Conservation (phyloP, 1,140 invertebrate genomes). For the Spodoptera litura region DNA sequence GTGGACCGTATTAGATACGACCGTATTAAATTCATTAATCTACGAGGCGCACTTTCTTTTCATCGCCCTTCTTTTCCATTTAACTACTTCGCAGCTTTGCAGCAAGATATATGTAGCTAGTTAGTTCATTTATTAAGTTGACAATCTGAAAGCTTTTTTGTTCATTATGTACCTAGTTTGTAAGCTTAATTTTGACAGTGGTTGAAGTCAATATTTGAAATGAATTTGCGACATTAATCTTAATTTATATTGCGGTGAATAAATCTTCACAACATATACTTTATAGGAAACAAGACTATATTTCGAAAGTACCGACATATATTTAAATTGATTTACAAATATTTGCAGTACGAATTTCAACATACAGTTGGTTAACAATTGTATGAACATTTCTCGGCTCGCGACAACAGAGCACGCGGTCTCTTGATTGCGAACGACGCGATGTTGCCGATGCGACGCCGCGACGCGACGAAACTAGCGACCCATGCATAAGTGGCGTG, state of each 20-base stretch:
- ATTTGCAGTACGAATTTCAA: conserved; percentile 1
- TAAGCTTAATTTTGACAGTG: background rate
- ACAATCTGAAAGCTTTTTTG: no score
- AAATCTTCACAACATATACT: background rate
- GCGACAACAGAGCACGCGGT: conserved; percentile 4
- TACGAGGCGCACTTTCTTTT: conserved; percentile 42
- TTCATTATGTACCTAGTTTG: no score
- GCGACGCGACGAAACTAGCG: background rate
- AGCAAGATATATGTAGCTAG: no score
- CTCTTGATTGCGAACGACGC: conserved; percentile 29
- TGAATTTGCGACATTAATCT: background rate
- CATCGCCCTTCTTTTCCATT: background rate
- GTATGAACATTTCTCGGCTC: conserved; percentile 4
- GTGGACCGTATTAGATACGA: conserved; percentile 29
- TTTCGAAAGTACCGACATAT: background rate
- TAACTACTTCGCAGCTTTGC: background rate
- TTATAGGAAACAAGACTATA: background rate
- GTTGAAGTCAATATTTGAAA: background rate
- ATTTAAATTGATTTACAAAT: conserved; percentile 4
- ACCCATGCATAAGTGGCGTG: conserved; percentile 36
- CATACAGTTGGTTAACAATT: background rate
- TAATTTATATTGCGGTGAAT: background rate
- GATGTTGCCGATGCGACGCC: background rate
- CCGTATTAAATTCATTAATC: conserved; percentile 44
- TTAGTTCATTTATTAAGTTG: no score